Percentiles rank a stretch among this genome's conserved stretches.
These are phyloP conservation scores for Sinella curviseta DNA, from an alignment of 1,140 invertebrate genomes.

Conservation along the genomic window DNA sequence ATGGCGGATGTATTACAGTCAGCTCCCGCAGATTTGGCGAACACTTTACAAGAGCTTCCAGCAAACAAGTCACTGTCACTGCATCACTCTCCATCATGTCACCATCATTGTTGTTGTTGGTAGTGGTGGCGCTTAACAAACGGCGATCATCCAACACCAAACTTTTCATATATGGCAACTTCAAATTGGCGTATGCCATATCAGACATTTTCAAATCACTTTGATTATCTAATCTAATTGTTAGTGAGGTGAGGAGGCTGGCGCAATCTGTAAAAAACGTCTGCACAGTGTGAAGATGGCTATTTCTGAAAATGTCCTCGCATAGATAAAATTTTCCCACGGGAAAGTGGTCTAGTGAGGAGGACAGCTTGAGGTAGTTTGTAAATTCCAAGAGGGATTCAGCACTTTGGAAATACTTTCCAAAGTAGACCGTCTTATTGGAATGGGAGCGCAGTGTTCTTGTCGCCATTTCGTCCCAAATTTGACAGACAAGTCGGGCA, in stretches of 20 bases:
- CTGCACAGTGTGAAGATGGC: constrained; percentile 19
- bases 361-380: background rate
- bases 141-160: constrained; percentile 32
- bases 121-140: background rate
- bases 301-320: constrained; percentile 31
- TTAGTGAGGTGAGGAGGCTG: background rate
- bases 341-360: background rate
- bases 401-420: constrained; percentile 21
- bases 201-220: constrained; percentile 22
- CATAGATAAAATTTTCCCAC: constrained; percentile 19
- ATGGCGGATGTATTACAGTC: constrained; percentile 31
- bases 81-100: background rate
- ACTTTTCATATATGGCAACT: constrained; percentile 18
- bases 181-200: background rate
- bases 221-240: constrained; percentile 30
- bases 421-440: constrained; percentile 11
- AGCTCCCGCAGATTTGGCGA: constrained; percentile 25
- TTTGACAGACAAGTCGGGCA: background rate
- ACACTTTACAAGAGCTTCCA: constrained; percentile 21
- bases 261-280: constrained; percentile 30
- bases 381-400: constrained; percentile 4
- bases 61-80: background rate
- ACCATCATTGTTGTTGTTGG: background rate
- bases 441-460: background rate
- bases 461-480: constrained; percentile 27